Conservation (phyloP, 1,140 invertebrate genomes). For the Trichonephila inaurata region DNA sequence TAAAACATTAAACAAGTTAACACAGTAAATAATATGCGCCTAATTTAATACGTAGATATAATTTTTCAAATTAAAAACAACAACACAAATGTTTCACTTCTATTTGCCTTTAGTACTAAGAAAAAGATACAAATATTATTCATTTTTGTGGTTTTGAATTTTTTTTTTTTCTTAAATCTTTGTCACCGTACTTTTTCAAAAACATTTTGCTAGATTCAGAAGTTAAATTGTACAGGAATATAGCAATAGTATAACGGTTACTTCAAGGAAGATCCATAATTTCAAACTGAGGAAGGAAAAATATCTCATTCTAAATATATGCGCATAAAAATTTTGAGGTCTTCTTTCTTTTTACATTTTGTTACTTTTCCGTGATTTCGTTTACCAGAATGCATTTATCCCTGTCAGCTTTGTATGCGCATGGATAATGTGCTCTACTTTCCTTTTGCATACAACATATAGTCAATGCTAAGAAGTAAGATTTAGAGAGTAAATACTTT, state of each 20-base stretch:
- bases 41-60: no score
- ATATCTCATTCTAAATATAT: conserved; percentile 33
- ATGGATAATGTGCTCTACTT: conserved; percentile 46
- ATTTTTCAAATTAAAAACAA: no score
- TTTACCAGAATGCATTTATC: conserved; percentile 55
- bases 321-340: conserved; percentile 55
- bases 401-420: conserved; percentile 37
- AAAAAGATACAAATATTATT: no score
- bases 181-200: no score
- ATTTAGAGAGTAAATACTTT: conserved; percentile 16
- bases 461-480: conserved; percentile 2
- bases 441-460: neutral
- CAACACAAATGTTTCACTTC: no score
- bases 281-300: neutral
- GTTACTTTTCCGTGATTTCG: conserved; percentile 33
- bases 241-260: neutral
- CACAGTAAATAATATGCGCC: no score
- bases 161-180: no score
- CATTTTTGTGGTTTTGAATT: no score
- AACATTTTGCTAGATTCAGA: neutral
- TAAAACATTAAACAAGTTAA: no score
- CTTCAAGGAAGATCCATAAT: neutral
- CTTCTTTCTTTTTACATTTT: neutral
- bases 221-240: neutral
- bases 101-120: no score